Conservation (phyloP, 2,113 vertebrate species). For the Eira barbara region DNA sequence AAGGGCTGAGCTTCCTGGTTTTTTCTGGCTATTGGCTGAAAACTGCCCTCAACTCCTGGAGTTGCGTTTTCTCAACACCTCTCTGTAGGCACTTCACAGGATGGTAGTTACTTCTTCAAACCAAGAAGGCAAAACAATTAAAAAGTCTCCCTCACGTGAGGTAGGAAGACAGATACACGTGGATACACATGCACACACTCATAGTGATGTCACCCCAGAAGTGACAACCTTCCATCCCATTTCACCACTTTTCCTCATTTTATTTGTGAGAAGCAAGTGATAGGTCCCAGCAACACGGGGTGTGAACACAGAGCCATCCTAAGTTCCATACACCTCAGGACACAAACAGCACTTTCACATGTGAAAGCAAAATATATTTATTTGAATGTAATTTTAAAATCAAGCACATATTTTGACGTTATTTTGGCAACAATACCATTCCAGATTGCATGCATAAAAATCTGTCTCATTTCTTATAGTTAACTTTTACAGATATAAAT, state of each 20-base stretch:
- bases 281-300: rapidly evolving
- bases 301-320: neutral
- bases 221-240: neutral
- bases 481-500: neutral
- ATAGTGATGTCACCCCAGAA: neutral
- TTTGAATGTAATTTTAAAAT: neutral
- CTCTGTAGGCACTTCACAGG: neutral
- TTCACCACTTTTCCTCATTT: neutral
- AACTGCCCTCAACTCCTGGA: neutral
- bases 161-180: neutral
- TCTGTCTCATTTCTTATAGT: neutral
- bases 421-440: neutral
- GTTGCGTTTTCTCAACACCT: neutral
- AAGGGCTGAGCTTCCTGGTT: neutral
- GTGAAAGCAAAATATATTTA: neutral
- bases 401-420: neutral
- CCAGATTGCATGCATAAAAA: neutral
- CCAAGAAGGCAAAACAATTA: neutral
- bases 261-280: neutral
- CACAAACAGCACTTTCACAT: neutral
- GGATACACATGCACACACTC: neutral
- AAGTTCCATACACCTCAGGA: neutral
- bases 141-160: neutral
- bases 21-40: neutral
- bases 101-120: neutral